Evolutionary conservation across 2,888 invertebrate species (phyloP).

Genomic region (Cerastis rubricosa): DNA sequence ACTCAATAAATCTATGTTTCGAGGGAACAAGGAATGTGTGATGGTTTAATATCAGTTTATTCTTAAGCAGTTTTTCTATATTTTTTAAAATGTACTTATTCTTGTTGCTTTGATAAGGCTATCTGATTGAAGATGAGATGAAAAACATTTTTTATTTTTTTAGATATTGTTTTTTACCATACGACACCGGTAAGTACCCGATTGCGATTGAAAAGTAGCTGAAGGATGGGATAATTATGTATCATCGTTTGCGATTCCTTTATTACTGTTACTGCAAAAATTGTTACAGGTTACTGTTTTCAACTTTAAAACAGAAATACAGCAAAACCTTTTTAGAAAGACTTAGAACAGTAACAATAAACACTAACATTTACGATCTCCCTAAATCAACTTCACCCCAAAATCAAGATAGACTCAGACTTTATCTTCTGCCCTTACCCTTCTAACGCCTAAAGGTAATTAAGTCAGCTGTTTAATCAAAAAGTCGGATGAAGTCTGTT

Average conservation of each 20-base stretch:
- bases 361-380: constrained; percentile 1
- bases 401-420: constrained; percentile 23
- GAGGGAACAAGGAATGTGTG: not conserved
- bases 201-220: not conserved
- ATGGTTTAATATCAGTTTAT: not conserved
- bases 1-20: not conserved
- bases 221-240: not conserved
- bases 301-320: not conserved
- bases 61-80: not conserved
- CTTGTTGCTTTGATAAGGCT: not conserved
- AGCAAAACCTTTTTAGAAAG: too few relatives aligned
- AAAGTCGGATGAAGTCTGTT: constrained; percentile 62
- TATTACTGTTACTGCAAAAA: not conserved
- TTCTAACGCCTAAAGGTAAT: constrained; percentile 48
- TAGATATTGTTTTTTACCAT: not conserved
- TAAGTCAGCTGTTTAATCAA: constrained; percentile 66
- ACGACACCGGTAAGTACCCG: not conserved
- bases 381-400: not conserved
- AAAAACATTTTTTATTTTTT: too few relatives aligned
- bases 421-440: constrained; percentile 52
- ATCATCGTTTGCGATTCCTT: not conserved
- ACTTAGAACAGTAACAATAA: constrained; percentile 1
- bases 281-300: not conserved
- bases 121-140: not conserved
- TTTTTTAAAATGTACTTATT: not conserved